Evolutionary conservation across 2,797 vertebrate species (phyloP).

Genomic region (Ficedula albicollis): DNA sequence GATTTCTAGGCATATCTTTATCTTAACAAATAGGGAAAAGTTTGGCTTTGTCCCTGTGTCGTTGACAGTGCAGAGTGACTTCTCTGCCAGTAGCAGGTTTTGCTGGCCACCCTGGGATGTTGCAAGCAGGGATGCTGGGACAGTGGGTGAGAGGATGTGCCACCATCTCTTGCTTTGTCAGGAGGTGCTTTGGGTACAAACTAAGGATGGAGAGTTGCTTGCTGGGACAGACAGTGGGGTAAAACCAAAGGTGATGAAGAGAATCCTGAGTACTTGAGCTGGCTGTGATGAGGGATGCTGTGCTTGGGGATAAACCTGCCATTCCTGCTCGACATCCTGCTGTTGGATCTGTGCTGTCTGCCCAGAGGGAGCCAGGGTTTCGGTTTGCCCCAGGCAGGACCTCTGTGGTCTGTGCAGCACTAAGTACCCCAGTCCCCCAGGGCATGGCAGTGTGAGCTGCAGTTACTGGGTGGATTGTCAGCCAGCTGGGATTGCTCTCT

Average conservation of each 20-base stretch:
- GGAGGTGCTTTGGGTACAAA: background rate
- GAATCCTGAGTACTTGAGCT: background rate
- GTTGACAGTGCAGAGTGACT: background rate
- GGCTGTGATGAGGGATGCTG: background rate
- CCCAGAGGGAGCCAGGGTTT: background rate
- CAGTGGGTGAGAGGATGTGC: background rate
- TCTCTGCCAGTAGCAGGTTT: background rate
- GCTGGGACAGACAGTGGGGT: background rate
- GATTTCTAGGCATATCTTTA: background rate
- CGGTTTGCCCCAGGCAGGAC: background rate
- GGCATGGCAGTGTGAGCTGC: background rate
- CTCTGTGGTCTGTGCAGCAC: background rate
- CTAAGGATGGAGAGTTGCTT: background rate
- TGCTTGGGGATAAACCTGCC: background rate
- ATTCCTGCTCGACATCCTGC: background rate
- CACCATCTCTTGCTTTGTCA: background rate
- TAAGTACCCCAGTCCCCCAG: background rate
- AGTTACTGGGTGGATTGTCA: background rate
- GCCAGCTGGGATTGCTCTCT: constrained; percentile 27
- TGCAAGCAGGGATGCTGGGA: background rate
- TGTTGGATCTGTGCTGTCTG: background rate
- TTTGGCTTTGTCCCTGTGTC: background rate
- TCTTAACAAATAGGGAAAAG: background rate
- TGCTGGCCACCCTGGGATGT: background rate
- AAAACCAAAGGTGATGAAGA: background rate